Conservation (phyloP, 2,797 vertebrate genomes). For the Etheostoma nigrum region DNA sequence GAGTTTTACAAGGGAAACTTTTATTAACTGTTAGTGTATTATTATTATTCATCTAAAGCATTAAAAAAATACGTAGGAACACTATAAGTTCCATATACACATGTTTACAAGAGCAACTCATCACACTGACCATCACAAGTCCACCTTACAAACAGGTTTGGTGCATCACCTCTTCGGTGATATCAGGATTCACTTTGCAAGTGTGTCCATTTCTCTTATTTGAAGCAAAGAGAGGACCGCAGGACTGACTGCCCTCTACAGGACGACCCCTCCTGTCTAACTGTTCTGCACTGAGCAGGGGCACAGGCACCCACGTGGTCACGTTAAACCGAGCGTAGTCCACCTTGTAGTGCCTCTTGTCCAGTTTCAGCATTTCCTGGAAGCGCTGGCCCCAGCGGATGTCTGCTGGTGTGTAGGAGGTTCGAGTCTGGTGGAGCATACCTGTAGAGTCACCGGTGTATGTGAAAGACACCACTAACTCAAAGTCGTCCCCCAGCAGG, state of each 20-base stretch:
- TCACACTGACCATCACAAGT: constrained; percentile 19
- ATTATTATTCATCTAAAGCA: background rate
- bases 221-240: background rate
- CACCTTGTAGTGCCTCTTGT: constrained; percentile 90
- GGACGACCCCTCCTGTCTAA: constrained; percentile 69
- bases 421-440: constrained; percentile 94
- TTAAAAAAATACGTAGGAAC: constrained; percentile 4
- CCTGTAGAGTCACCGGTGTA: constrained; percentile 95
- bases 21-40: constrained; percentile 19
- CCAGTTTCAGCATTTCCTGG: constrained; percentile 88
- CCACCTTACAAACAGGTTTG: constrained; percentile 68
- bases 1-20: background rate
- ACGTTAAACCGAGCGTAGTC: constrained; percentile 93
- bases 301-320: constrained; percentile 89
- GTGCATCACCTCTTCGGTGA: constrained; percentile 45
- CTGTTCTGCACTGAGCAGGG: constrained; percentile 90
- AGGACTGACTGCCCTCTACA: constrained; percentile 1
- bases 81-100: constrained; percentile 40
- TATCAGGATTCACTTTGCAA: constrained; percentile 6
- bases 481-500: constrained; percentile 89
- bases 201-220: constrained; percentile 32
- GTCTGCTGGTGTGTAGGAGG: constrained; percentile 90
- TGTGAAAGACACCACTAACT: constrained; percentile 94
- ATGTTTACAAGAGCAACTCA: constrained; percentile 44
- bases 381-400: constrained; percentile 96